Base-by-base conservation (phyloP, 1,140 invertebrate genomes). In the Drosophila azteca region DNA sequence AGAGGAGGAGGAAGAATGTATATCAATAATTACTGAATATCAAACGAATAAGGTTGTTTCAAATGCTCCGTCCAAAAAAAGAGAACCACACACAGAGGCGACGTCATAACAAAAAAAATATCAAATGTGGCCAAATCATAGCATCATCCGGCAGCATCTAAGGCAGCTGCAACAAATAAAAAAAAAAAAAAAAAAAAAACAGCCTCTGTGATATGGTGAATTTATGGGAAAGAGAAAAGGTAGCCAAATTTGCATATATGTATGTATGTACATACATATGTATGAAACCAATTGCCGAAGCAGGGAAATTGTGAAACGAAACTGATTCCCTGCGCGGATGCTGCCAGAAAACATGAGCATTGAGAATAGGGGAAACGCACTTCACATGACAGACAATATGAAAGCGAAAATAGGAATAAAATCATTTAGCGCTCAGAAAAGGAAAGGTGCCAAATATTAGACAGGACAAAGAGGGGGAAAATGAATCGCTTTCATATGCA, bases 401-500 rank as follows among this genome's bases (percentile, higher is more conserved):
- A 49, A 58, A 62, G 17, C 43, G 51, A 64, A 79, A 59, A 50
- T 46, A 45, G 46, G 35, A 77, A 80, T 67, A 63, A 46, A 88
- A 88, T 83, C 76, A 87, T 82, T 79, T 82, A 87, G 52, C 29
- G 49, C 59, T 75, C 74, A 67, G 77, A 69, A 53, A 26, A 35
- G 41, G 41, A 88, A 88, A 87, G 82, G 82, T 87, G 82, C 83
- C 82, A 87, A 82, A 79, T 79, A 72, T 85, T 73, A 79, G 60
- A 68, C 57, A 46, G 72, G 39, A 68, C 48, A 58, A 66, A 60
- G 58, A 15, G 55, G 44, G 49, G 20, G 26, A 65, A 67, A 67
- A 75, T 71, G 63, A 81, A 79, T 68, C 60, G 83, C 83, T 88
- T 88, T 88, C 79, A 88, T 88, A 88, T 88, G 79, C 83, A 88